Percentiles rank a stretch among this genome's conserved stretches.
phyloP scores from a whole-genome alignment of 2,797 vertebrate genomes.

The Pseudochaenichthys georgianus region DNA sequence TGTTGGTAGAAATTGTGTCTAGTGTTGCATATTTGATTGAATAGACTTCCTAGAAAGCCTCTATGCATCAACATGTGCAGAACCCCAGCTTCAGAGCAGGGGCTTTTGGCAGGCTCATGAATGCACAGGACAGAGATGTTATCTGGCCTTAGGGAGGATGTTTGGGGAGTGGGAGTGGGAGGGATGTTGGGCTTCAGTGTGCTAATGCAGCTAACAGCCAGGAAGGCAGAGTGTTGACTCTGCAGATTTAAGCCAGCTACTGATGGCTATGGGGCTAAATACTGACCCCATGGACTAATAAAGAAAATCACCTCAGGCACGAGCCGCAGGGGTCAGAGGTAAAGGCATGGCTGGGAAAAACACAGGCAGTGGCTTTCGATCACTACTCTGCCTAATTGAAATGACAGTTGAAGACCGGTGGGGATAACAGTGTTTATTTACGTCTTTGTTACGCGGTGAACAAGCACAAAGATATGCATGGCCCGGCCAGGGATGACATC shows the following conservation, averaged over 20 bases:
- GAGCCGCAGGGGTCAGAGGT: conserved; percentile 82
- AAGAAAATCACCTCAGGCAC: conserved; percentile 84
- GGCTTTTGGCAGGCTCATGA: conserved; percentile 66
- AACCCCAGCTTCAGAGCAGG: conserved; percentile 32
- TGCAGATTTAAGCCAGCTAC: conserved; percentile 82
- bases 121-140: conserved; percentile 80
- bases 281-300: conserved; percentile 80
- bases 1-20: conserved; percentile 28
- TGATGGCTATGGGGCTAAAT: conserved; percentile 78
- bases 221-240: conserved; percentile 91
- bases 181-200: conserved; percentile 82
- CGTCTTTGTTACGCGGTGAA: conserved; percentile 90
- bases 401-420: conserved; percentile 89
- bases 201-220: conserved; percentile 89
- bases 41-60: conserved; percentile 66
- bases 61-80: conserved; percentile 44
- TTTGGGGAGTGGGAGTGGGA: conserved; percentile 79
- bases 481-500: conserved; percentile 83
- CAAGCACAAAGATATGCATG: conserved; percentile 90
- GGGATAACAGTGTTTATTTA: conserved; percentile 90
- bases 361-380: conserved; percentile 65
- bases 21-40: conserved; percentile 38
- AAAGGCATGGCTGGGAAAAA: conserved; percentile 81
- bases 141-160: conserved; percentile 82
- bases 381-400: conserved; percentile 87